phyloP scores from a whole-genome alignment of 1,140 invertebrate species.

The Littorina saxatilis region DNA sequence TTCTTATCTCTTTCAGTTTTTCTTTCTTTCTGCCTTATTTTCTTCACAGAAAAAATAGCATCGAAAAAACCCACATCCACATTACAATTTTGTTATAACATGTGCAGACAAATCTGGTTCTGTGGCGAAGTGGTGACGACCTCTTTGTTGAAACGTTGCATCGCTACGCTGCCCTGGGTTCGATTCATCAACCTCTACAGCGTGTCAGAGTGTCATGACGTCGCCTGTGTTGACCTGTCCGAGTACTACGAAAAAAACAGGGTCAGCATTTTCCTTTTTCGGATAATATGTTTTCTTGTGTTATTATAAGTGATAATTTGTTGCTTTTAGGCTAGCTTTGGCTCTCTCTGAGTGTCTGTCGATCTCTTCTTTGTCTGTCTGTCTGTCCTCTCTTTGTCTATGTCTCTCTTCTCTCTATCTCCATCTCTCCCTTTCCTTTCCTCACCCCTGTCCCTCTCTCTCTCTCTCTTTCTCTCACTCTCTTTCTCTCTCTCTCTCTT shows the following conservation, averaged over 20 bases:
- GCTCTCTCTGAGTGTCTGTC: neutral
- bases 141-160: constrained; percentile 71
- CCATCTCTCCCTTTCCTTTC: no score
- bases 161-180: constrained; percentile 72
- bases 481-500: constrained; percentile 3
- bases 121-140: constrained; percentile 77
- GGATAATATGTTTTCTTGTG: no score
- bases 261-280: constrained; percentile 43
- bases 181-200: constrained; percentile 76
- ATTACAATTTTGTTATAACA: no score
- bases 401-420: no score
- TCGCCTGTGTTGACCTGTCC: constrained; percentile 73
- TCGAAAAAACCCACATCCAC: no score
- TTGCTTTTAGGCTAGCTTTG: no score
- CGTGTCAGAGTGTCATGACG: constrained; percentile 76
- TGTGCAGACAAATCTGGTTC: constrained; percentile 74
- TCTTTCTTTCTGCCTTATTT: no score
- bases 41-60: no score
- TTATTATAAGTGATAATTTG: no score
- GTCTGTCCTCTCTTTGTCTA: no score
- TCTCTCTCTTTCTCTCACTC: neutral
- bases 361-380: neutral
- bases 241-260: constrained; percentile 64
- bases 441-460: no score
- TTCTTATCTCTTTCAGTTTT: no score